These are phyloP conservation scores for Ctenopoma multispine DNA, from an alignment of 2,797 vertebrate genomes.

Conservation along the genomic window DNA sequence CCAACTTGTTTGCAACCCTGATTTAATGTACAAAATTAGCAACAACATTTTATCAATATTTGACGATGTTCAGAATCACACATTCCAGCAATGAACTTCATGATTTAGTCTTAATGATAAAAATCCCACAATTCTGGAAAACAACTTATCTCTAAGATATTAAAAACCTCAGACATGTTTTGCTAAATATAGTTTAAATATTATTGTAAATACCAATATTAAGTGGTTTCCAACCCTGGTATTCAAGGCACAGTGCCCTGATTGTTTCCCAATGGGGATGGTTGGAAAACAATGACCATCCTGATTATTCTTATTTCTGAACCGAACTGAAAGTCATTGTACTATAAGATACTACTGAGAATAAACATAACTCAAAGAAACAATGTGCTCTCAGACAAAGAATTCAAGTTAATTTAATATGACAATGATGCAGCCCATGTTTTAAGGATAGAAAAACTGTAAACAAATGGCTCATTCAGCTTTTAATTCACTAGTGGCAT, in stretches of 20 bases:
- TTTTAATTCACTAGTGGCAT: conserved; percentile 55
- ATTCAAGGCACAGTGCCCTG: no score
- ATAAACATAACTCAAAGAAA: conserved; percentile 2
- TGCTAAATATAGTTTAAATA: conserved; percentile 1
- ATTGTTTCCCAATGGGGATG: no score
- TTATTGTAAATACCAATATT: not conserved
- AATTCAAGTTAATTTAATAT: conserved; percentile 52
- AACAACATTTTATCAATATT: not conserved
- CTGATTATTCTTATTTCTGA: not conserved
- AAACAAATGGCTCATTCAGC: conserved; percentile 47
- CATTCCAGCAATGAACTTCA: no score
- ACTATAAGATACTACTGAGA: not conserved
- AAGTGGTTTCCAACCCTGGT: no score
- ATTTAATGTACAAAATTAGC: not conserved
- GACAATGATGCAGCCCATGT: conserved; percentile 29
- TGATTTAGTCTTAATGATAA: not conserved
- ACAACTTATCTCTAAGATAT: no score
- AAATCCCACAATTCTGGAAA: not conserved
- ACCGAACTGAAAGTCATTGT: not conserved
- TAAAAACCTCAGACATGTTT: not conserved
- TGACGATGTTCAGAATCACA: not conserved
- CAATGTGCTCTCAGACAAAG: not conserved
- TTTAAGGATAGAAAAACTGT: conserved; percentile 1
- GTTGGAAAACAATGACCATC: no score
- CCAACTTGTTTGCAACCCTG: not conserved